These are phyloP conservation scores for Liodrosophila aerea DNA, from an alignment of 2,888 invertebrate genomes.

Conservation along the genomic window DNA sequence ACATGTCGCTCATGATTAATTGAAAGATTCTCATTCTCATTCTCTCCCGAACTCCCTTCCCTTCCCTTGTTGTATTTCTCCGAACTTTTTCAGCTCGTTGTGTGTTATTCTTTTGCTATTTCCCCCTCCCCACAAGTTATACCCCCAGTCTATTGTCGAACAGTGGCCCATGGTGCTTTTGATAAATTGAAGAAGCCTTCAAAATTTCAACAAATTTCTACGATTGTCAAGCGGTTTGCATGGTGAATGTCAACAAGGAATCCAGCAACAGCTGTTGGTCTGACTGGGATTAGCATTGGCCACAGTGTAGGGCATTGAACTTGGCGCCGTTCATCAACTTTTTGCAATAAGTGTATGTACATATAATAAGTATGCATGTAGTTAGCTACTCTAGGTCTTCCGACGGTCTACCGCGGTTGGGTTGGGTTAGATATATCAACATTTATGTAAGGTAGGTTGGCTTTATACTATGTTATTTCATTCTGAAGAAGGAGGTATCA, in stretches of 20 bases:
- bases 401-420: too few species aligned
- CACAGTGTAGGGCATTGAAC: conserved; percentile 45
- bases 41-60: conserved; percentile 3
- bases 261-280: conserved; percentile 24
- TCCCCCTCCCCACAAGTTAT: conserved; percentile 16
- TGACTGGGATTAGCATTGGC: conserved; percentile 44
- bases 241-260: conserved; percentile 45
- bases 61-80: neutral
- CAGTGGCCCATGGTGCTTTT: conserved; percentile 43
- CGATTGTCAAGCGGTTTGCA: conserved; percentile 47
- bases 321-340: neutral
- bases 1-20: conserved; percentile 76
- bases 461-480: too few species aligned
- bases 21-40: conserved; percentile 64
- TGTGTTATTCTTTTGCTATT: conserved; percentile 20
- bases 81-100: conserved; percentile 3
- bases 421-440: too few species aligned
- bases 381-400: too few species aligned
- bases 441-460: too few species aligned
- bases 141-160: conserved; percentile 2
- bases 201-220: conserved; percentile 51
- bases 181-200: conserved; percentile 60
- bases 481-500: too few species aligned
- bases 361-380: too few species aligned
- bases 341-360: too few species aligned